These are phyloP conservation scores for Pimephales promelas DNA, from an alignment of 2,113 vertebrate species.

Conservation along the genomic window DNA sequence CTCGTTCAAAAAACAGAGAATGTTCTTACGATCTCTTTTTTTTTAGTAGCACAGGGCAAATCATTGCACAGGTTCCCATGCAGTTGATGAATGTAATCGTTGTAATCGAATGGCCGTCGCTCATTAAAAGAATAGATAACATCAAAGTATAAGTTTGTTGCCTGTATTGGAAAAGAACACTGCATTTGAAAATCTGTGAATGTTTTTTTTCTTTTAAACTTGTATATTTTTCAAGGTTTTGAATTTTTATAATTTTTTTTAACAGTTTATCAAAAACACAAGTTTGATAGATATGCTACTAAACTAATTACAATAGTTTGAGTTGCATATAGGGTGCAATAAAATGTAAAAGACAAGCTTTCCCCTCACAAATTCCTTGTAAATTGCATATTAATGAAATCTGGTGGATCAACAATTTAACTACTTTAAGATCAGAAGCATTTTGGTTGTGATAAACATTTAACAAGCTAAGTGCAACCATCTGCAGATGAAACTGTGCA, in stretches of 20 bases:
- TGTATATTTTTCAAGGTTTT: no score
- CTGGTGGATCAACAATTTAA: neutral
- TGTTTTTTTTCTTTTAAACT: no score
- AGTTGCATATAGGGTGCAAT: neutral
- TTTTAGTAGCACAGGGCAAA: neutral
- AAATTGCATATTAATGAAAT: constrained; percentile 21
- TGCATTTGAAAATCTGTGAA: neutral
- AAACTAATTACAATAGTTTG: neutral
- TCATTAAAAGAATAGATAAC: neutral
- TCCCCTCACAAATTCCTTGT: neutral
- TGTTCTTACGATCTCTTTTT: neutral
- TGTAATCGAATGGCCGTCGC: neutral
- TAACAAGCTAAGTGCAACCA: constrained; percentile 51
- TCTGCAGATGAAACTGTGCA: constrained; percentile 48
- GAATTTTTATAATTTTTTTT: no score
- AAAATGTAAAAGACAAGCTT: neutral
- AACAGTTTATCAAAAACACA: neutral
- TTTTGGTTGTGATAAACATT: constrained; percentile 50
- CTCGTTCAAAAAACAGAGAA: constrained; percentile 7
- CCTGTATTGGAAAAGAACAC: neutral
- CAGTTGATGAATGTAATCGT: neutral
- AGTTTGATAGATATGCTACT: neutral
- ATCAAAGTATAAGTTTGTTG: neutral
- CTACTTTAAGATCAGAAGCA: constrained; percentile 39
- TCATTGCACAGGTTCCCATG: neutral